These are phyloP conservation scores for Colossoma macropomum DNA, from an alignment of 2,113 vertebrate genomes.

Conservation along the genomic window DNA sequence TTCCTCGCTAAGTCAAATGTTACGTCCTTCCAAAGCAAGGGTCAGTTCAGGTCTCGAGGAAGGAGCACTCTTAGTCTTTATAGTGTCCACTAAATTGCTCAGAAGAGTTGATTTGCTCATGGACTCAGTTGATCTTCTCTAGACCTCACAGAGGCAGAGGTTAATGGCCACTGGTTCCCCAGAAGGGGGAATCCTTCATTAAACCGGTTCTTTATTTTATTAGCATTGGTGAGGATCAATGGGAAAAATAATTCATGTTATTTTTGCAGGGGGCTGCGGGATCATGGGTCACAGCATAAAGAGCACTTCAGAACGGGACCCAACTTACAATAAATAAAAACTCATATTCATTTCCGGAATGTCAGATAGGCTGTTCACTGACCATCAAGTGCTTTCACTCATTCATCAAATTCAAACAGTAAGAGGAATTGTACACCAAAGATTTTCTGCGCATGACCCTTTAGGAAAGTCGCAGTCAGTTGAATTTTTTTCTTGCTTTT, in stretches of 20 bases:
- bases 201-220: slow-evolving; percentile 80
- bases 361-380: slow-evolving; percentile 41
- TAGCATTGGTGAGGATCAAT: slow-evolving; percentile 81
- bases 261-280: slow-evolving; percentile 70
- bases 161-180: slow-evolving; percentile 70
- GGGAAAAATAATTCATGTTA: slow-evolving; percentile 74
- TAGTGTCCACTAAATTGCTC: slow-evolving; percentile 80
- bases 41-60: slow-evolving; percentile 79
- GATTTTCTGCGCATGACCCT: background rate
- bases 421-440: background rate
- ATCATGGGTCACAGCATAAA: slow-evolving; percentile 77
- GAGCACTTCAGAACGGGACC: slow-evolving; percentile 60
- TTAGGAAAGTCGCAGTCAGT: background rate
- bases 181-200: slow-evolving; percentile 76
- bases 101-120: slow-evolving; percentile 79
- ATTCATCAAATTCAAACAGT: background rate
- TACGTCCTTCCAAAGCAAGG: slow-evolving; percentile 78
- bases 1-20: slow-evolving; percentile 81
- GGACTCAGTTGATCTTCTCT: slow-evolving; percentile 70
- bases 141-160: slow-evolving; percentile 74
- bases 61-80: slow-evolving; percentile 79
- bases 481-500: too few species aligned
- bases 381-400: slow-evolving; percentile 22
- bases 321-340: slow-evolving; percentile 68
- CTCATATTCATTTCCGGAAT: slow-evolving; percentile 37